Percentiles rank a stretch among this genome's conserved stretches.
Conservation (phyloP, 2,888 invertebrate genomes). For the Pristionchus maxplancki region DNA sequence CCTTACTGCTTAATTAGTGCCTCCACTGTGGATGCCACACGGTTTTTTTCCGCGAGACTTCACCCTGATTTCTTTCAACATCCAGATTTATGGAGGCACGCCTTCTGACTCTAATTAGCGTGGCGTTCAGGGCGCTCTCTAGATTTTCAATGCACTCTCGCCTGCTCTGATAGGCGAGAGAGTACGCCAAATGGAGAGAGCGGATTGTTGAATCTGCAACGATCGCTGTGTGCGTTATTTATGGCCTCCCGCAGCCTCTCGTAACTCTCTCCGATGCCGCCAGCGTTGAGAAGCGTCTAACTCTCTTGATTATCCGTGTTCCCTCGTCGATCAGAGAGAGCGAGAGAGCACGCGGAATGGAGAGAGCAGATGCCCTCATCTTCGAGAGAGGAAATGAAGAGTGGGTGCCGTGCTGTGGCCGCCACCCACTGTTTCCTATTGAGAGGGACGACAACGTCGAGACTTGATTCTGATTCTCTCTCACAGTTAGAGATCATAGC, state of each 20-base stretch:
- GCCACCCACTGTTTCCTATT: background rate
- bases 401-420: background rate
- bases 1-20: no score
- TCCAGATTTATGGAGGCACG: background rate
- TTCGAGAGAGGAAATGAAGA: background rate
- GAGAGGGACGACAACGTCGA: no score
- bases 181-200: no score
- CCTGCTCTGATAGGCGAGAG: no score
- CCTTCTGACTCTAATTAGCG: constrained; percentile 15
- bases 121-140: no score
- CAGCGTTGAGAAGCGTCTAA: no score
- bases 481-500: no score
- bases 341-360: background rate
- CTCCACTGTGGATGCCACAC: no score
- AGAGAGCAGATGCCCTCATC: background rate
- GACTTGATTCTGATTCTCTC: no score
- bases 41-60: no score
- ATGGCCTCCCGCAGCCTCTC: background rate
- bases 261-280: background rate
- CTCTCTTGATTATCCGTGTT: background rate
- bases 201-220: background rate
- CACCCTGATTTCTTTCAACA: background rate
- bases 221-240: background rate
- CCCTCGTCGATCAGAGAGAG: background rate
- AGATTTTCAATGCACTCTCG: no score